A percentile compares a stretch with the other conserved stretches of the same genome.
Evolutionary conservation across 1,140 invertebrate genomes (phyloP).

Genomic region (Aleiodes sp.): DNA sequence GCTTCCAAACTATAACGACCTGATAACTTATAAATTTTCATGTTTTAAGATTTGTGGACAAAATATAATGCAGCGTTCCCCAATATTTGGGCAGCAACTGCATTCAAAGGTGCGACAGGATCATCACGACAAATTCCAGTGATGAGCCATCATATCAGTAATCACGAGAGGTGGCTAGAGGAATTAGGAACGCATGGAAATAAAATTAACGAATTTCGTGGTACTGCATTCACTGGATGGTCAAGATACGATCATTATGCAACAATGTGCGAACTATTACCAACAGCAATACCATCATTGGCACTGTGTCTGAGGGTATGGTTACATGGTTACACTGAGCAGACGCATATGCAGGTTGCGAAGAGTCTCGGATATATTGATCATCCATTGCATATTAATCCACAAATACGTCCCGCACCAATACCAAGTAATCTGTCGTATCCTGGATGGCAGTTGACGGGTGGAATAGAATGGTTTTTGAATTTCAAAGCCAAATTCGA

Average conservation of each 20-base stretch:
- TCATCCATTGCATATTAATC: conserved; percentile 58
- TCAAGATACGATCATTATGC: conserved; percentile 93
- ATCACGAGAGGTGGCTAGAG: conserved; percentile 75
- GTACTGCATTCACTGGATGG: conserved; percentile 81
- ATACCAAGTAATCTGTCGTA: conserved; percentile 68
- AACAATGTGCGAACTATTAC: conserved; percentile 91
- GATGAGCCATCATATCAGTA: conserved; percentile 72
- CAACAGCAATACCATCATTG: conserved; percentile 81
- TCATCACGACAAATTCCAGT: conserved; percentile 77
- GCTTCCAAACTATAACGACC: no score
- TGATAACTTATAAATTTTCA: no score
- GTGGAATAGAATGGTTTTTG: conserved; percentile 70
- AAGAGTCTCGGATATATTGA: conserved; percentile 67
- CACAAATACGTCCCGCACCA: conserved; percentile 61
- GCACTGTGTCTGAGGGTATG: conserved; percentile 71
- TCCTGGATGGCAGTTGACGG: conserved; percentile 71
- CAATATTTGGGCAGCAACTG: conserved; percentile 90
- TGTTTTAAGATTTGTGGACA: conserved; percentile 72
- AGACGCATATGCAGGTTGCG: conserved; percentile 64
- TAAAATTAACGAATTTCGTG: conserved; percentile 69
- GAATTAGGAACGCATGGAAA: conserved; percentile 66
- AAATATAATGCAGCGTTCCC: conserved; percentile 85
- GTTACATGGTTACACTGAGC: conserved; percentile 63
- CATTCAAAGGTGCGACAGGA: conserved; percentile 91
- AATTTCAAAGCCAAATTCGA: conserved; percentile 68